A percentile compares a stretch with the other conserved stretches of the same genome.
Conservation (phyloP, 2,797 vertebrate genomes). For the Mionectes olivaceus region DNA sequence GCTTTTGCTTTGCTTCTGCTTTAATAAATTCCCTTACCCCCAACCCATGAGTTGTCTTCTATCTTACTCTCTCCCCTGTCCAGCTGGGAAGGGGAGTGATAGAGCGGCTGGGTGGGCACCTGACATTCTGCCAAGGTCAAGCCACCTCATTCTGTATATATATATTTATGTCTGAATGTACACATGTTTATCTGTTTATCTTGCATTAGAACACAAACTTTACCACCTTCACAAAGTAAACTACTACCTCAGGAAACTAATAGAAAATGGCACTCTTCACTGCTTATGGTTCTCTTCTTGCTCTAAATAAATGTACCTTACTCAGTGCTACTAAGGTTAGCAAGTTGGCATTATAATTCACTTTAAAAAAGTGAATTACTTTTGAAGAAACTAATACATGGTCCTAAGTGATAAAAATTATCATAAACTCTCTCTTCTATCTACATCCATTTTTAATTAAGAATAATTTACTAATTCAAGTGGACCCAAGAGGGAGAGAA, state of each 20-base stretch:
- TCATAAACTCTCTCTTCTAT: neutral
- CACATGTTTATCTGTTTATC: neutral
- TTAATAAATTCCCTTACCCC: no score
- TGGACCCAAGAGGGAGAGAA: neutral
- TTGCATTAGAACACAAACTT: neutral
- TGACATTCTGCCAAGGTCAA: no score
- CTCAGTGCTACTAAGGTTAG: neutral
- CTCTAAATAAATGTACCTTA: neutral
- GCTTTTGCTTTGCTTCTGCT: no score
- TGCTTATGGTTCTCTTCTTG: neutral
- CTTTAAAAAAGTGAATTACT: neutral
- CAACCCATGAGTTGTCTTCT: no score
- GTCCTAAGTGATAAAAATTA: neutral
- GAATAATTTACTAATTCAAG: constrained; percentile 23
- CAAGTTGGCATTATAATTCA: neutral
- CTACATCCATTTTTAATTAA: neutral
- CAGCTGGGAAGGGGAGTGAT: no score
- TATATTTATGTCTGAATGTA: neutral
- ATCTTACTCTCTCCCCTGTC: no score
- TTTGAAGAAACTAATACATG: neutral
- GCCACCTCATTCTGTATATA: no score
- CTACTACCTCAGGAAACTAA: neutral
- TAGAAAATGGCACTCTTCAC: neutral
- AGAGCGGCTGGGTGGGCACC: no score
- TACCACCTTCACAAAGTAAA: neutral